Percentiles rank a stretch among this genome's conserved stretches.
Conservation (phyloP, 2,797 vertebrate species). For the Ctenopoma kingsleyae region DNA sequence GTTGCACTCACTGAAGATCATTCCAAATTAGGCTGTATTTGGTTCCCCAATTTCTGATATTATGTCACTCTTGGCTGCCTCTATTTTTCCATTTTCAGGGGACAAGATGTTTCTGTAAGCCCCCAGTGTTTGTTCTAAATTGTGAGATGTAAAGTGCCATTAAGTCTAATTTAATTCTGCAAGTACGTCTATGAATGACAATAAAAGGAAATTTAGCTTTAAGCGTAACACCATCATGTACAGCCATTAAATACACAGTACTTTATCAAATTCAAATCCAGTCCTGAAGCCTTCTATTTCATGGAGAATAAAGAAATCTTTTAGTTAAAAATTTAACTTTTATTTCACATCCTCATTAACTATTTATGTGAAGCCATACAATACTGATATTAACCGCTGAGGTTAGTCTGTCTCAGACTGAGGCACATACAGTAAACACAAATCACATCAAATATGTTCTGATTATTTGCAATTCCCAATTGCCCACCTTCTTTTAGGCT, state of each 20-base stretch:
- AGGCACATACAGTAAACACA: slow-evolving; percentile 36
- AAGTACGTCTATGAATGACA: background rate
- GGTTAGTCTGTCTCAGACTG: background rate
- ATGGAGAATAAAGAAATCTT: no score
- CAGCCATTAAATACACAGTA: background rate
- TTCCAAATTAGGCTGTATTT: slow-evolving; percentile 49
- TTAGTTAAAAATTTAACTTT: no score
- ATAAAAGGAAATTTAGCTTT: background rate
- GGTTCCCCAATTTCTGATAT: slow-evolving; percentile 2
- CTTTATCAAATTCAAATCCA: background rate
- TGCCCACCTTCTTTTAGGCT: slow-evolving; percentile 88
- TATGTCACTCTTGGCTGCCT: slow-evolving; percentile 17
- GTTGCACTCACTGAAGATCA: slow-evolving; percentile 13
- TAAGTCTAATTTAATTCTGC: background rate
- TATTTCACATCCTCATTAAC: slow-evolving; percentile 22
- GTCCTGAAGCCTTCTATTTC: no score
- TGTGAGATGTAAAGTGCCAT: background rate
- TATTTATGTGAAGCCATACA: slow-evolving; percentile 46
- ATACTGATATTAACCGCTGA: slow-evolving; percentile 22
- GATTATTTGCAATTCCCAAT: slow-evolving; percentile 32
- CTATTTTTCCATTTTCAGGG: slow-evolving; percentile 8
- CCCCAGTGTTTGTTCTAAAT: slow-evolving; percentile 1
- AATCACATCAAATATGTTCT: slow-evolving; percentile 37
- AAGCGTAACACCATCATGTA: background rate
- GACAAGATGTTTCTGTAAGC: background rate